Conservation (phyloP, 2,797 vertebrate genomes). For the Poecile montanus region DNA sequence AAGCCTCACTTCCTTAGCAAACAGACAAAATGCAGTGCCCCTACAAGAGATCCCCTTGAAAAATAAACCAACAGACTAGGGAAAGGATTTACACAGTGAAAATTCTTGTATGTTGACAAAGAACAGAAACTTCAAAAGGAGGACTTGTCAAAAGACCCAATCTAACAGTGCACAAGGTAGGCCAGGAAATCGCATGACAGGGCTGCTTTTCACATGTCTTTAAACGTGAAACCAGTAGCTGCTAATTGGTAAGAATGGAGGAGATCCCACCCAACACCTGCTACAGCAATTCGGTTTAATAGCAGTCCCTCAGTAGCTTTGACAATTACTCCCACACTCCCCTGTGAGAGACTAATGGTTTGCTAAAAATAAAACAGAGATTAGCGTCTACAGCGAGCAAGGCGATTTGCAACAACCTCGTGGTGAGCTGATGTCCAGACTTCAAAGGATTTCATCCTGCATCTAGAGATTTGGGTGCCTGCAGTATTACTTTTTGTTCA, state of each 20-base stretch:
- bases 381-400: slow-evolving; percentile 33
- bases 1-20: not conserved
- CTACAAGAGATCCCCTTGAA: not conserved
- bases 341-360: slow-evolving; percentile 76
- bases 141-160: not conserved
- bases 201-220: slow-evolving; percentile 45
- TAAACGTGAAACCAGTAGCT: slow-evolving; percentile 50
- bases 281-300: slow-evolving; percentile 67
- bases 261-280: slow-evolving; percentile 70
- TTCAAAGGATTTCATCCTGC: not conserved
- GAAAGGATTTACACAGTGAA: not conserved
- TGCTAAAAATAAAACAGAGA: slow-evolving; percentile 79
- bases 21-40: not conserved
- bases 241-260: slow-evolving; percentile 43
- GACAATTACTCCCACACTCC: slow-evolving; percentile 78
- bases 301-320: slow-evolving; percentile 70
- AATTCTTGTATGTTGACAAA: not conserved
- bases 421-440: not conserved
- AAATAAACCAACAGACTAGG: not conserved
- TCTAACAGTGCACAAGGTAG: not conserved
- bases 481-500: not conserved
- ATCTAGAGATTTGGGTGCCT: not conserved
- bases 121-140: not conserved
- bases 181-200: not conserved
- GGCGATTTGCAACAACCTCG: not conserved